Percentiles rank a stretch among this genome's conserved stretches.
Evolutionary conservation across 2,113 vertebrate genomes (phyloP).

Genomic region (Entomyzon cyanotis): DNA sequence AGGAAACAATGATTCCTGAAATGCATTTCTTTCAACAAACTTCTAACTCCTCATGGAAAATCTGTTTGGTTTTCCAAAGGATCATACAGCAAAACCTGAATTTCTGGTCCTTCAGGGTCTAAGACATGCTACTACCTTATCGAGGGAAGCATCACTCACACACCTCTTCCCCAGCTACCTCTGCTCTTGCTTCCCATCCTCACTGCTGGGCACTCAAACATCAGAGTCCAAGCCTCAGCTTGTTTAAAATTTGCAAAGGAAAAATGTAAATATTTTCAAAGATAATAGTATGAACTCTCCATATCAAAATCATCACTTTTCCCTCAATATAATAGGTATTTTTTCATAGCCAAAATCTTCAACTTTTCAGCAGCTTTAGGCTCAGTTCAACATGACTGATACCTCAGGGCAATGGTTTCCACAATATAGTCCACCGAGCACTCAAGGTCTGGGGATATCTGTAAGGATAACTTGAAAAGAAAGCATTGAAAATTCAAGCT

Average conservation of each 20-base stretch:
- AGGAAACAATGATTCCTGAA: background rate
- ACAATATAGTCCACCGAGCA: background rate
- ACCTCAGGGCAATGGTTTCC: background rate
- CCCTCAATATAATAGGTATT: background rate
- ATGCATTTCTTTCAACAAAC: background rate
- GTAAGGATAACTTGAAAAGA: background rate
- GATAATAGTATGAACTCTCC: background rate
- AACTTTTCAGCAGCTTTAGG: background rate
- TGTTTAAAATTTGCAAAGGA: background rate
- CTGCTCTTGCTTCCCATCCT: background rate
- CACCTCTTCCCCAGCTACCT: accelerated
- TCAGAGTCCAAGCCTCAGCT: background rate
- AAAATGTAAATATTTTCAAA: background rate
- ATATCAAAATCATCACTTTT: background rate
- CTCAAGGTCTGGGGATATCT: background rate
- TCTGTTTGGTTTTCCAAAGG: background rate
- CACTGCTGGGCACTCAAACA: background rate
- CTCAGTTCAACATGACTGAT: background rate
- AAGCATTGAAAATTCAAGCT: slow-evolving; percentile 30
- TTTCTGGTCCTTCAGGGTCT: background rate
- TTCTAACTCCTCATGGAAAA: background rate
- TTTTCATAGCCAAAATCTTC: background rate
- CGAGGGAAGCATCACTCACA: background rate
- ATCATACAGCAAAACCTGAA: background rate
- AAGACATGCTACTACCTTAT: background rate